phyloP scores from a whole-genome alignment of 2,888 invertebrate genomes.

The Bombylius major region DNA sequence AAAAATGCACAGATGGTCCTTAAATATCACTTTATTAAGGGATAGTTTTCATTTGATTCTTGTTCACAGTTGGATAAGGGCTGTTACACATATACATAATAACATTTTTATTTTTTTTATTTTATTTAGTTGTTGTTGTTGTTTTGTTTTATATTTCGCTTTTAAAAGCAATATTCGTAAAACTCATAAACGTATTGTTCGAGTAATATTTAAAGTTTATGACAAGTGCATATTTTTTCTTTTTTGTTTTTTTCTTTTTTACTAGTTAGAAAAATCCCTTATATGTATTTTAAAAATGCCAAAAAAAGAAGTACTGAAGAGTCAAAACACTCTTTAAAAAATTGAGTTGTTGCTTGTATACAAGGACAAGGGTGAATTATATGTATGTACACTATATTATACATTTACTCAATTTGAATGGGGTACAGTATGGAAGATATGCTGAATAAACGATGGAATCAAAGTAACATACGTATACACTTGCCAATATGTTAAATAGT shows the following conservation, averaged over 20 bases:
- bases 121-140: background rate
- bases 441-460: conserved; percentile 1
- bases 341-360: conserved; percentile 2
- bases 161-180: background rate
- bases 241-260: too few relatives aligned
- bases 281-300: background rate
- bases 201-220: conserved; percentile 6
- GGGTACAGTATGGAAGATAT: background rate
- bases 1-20: conserved; percentile 22
- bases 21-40: conserved; percentile 24
- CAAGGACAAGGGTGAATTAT: background rate
- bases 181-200: conserved; percentile 11
- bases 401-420: background rate
- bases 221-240: conserved; percentile 11
- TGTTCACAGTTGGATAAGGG: conserved; percentile 19
- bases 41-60: conserved; percentile 33
- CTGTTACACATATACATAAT: background rate
- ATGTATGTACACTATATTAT: too few relatives aligned
- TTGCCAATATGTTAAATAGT: conserved; percentile 13
- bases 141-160: background rate
- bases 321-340: conserved; percentile 9
- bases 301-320: background rate
- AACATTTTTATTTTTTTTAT: background rate
- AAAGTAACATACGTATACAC: conserved; percentile 12
- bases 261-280: too few relatives aligned